These are phyloP conservation scores for Brachionus plicatilis DNA, from an alignment of 1,140 invertebrate species.

Conservation along the genomic window DNA sequence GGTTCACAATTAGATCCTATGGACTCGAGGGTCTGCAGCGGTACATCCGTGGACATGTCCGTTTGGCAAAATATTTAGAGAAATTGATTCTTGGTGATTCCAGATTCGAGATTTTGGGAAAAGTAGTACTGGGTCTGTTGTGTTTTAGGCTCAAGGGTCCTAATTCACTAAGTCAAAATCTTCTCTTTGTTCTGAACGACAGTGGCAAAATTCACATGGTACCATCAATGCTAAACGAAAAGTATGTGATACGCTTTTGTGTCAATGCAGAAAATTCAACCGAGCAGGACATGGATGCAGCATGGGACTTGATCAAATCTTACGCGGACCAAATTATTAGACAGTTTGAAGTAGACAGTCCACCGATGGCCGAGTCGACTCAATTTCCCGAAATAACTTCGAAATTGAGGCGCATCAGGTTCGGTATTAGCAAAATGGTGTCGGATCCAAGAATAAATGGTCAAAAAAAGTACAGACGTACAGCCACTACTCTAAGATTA, in stretches of 20 bases:
- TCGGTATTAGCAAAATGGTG: conserved; percentile 37
- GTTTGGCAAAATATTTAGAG: conserved; percentile 88
- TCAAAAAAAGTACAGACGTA: conserved; percentile 16
- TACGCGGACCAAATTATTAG: conserved; percentile 13
- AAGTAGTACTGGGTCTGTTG: conserved; percentile 86
- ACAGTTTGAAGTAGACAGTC: not conserved
- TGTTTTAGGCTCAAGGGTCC: conserved; percentile 77
- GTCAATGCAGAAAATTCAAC: conserved; percentile 84
- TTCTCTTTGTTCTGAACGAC: conserved; percentile 87
- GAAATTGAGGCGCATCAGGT: conserved; percentile 14
- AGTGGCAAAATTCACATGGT: conserved; percentile 96
- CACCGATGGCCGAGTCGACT: not conserved
- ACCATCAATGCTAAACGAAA: conserved; percentile 76
- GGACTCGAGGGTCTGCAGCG: conserved; percentile 85
- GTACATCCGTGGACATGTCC: conserved; percentile 80
- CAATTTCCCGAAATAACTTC: not conserved
- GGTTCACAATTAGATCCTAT: conserved; percentile 91
- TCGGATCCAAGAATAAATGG: conserved; percentile 33
- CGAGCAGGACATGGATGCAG: conserved; percentile 76
- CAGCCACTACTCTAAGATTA: conserved; percentile 18
- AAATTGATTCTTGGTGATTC: conserved; percentile 72
- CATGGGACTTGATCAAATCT: conserved; percentile 73
- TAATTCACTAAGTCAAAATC: conserved; percentile 84
- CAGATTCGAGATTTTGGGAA: conserved; percentile 87
- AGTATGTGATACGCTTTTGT: conserved; percentile 71